These are phyloP conservation scores for Gephyroberyx darwinii DNA, from an alignment of 2,797 vertebrate genomes.

Conservation along the genomic window DNA sequence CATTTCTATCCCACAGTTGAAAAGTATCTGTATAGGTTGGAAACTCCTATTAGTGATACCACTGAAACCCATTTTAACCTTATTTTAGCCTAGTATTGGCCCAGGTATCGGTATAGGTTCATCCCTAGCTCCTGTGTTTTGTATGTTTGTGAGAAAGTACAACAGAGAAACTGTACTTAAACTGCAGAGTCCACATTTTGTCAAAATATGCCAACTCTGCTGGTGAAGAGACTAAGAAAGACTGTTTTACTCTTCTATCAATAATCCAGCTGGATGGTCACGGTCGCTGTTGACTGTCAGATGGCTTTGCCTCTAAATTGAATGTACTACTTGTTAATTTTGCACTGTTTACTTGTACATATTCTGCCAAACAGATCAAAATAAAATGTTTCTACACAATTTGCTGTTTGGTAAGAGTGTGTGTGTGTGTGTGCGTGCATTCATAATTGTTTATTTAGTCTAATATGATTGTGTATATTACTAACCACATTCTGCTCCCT, in stretches of 20 bases:
- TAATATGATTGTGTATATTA: background rate
- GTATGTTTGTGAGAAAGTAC: background rate
- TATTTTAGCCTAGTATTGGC: background rate
- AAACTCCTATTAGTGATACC: background rate
- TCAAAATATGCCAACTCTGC: slow-evolving; percentile 3
- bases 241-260: background rate
- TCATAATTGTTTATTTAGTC: background rate
- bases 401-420: background rate
- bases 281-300: slow-evolving; percentile 26
- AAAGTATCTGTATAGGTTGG: slow-evolving; percentile 17
- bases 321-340: slow-evolving; percentile 62
- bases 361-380: slow-evolving; percentile 43
- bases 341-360: slow-evolving; percentile 58
- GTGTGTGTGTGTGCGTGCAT: slow-evolving; percentile 4
- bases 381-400: slow-evolving; percentile 63
- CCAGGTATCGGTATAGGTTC: slow-evolving; percentile 2
- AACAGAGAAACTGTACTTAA: slow-evolving; percentile 5
- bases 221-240: slow-evolving; percentile 12
- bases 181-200: slow-evolving; percentile 6
- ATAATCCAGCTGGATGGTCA: slow-evolving; percentile 23
- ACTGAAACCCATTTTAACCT: slow-evolving; percentile 11
- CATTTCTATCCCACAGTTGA: slow-evolving; percentile 16
- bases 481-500: background rate
- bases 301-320: slow-evolving; percentile 40
- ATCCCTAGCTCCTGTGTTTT: background rate